phyloP scores from a whole-genome alignment of 2,888 invertebrate genomes.

The Drosophila longiperda region DNA sequence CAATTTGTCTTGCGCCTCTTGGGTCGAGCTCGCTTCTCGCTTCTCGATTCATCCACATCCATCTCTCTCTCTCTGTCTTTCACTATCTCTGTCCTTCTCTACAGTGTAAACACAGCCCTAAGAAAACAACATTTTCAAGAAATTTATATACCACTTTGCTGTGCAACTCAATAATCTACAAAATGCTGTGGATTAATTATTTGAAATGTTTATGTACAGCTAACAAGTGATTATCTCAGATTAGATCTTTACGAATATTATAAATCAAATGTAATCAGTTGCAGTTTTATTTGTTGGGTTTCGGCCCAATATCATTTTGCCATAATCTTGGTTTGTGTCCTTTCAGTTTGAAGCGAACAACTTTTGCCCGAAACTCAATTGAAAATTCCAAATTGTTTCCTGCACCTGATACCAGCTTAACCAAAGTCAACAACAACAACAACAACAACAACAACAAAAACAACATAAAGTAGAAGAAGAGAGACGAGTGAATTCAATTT shows the following conservation, averaged over 20 bases:
- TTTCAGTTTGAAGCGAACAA: conserved; percentile 15
- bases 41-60: background rate
- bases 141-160: conserved; percentile 46
- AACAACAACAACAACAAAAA: conserved; percentile 7
- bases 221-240: background rate
- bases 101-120: background rate
- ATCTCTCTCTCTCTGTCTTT: background rate
- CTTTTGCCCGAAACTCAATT: conserved; percentile 15
- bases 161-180: conserved; percentile 37
- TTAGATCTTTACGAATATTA: background rate
- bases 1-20: conserved; percentile 52
- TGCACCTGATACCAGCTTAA: conserved; percentile 36
- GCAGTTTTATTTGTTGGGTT: conserved; percentile 7
- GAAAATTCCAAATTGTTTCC: conserved; percentile 22
- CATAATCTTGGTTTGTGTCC: conserved; percentile 2
- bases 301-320: conserved; percentile 14
- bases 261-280: conserved; percentile 26
- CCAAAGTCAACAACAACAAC: background rate
- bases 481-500: conserved; percentile 20
- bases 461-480: background rate
- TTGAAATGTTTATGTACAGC: conserved; percentile 1
- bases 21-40: conserved; percentile 2
- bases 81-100: background rate
- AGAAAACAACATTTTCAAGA: conserved; percentile 23
- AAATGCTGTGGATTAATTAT: conserved; percentile 9